Percentiles rank a stretch among this genome's conserved stretches.
phyloP scores from a whole-genome alignment of 1,140 invertebrate genomes.

The Radopholus similis region DNA sequence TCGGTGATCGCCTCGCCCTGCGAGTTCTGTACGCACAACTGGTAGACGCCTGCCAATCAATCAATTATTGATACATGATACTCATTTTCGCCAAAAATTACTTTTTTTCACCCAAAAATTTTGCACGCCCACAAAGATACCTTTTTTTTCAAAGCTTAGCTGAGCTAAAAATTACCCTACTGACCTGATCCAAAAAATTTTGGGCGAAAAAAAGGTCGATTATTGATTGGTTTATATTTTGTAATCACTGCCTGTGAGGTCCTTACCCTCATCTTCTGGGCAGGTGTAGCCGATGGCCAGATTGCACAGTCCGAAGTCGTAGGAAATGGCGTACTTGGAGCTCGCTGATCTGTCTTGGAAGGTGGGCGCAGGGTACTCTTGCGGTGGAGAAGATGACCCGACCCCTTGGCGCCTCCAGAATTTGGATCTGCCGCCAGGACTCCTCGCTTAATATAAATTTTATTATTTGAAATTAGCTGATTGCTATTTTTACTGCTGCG shows the following conservation, averaged over 20 bases:
- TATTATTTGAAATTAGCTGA: no score
- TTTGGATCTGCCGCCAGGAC: constrained; percentile 53
- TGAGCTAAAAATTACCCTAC: no score
- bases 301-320: constrained; percentile 87
- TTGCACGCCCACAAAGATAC: no score
- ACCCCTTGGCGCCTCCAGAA: constrained; percentile 51
- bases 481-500: no score
- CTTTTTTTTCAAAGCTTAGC: no score
- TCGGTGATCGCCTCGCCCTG: constrained; percentile 87
- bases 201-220: no score
- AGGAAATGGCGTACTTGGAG: constrained; percentile 52
- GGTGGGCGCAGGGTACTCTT: constrained; percentile 48
- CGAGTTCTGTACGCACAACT: constrained; percentile 84
- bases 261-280: constrained; percentile 74
- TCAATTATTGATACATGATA: background rate
- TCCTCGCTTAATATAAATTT: no score
- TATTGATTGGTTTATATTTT: no score
- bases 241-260: no score
- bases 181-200: no score
- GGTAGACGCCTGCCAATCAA: constrained; percentile 74
- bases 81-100: no score
- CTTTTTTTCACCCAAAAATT: no score
- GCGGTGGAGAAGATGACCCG: constrained; percentile 50
- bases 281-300: constrained; percentile 88
- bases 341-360: constrained; percentile 52